These are phyloP conservation scores for Acrocera orbiculus DNA, from an alignment of 2,888 invertebrate genomes.

Conservation along the genomic window DNA sequence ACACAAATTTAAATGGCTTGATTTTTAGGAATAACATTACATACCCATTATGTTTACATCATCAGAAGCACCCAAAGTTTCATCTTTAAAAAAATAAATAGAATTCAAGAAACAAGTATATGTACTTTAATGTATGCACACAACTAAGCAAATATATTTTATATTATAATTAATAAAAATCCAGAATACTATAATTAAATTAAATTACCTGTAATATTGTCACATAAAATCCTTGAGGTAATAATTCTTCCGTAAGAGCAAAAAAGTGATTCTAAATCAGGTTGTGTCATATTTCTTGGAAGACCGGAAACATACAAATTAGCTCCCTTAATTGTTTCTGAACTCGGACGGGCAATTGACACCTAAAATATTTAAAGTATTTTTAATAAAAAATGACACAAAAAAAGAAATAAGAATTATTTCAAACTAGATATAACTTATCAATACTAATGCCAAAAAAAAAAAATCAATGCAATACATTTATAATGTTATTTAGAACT, in stretches of 20 bases:
- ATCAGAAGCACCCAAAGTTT: constrained; percentile 34
- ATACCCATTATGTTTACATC: constrained; percentile 37
- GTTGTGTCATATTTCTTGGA: constrained; percentile 75
- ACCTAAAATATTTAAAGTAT: constrained; percentile 22
- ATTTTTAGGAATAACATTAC: constrained; percentile 22
- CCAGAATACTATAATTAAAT: constrained; percentile 6
- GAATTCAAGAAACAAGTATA: too few relatives aligned
- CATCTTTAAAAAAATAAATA: constrained; percentile 33
- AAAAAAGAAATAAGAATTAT: too few relatives aligned
- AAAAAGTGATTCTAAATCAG: constrained; percentile 66
- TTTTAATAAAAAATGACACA: too few relatives aligned
- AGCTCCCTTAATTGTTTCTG: constrained; percentile 87
- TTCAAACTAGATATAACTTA: too few relatives aligned
- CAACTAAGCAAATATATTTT: too few relatives aligned
- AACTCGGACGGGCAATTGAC: constrained; percentile 82
- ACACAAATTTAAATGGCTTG: too few relatives aligned
- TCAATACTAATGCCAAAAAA: too few relatives aligned
- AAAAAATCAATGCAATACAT: too few relatives aligned
- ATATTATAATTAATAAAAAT: constrained; percentile 9
- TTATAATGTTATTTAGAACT: too few relatives aligned
- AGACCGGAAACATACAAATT: constrained; percentile 84
- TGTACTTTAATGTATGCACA: too few relatives aligned
- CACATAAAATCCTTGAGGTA: constrained; percentile 70
- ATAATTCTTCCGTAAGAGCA: constrained; percentile 67
- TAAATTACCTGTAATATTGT: constrained; percentile 60